Conservation (phyloP, 1,140 invertebrate species). For the Zaprionus camerounensis region DNA sequence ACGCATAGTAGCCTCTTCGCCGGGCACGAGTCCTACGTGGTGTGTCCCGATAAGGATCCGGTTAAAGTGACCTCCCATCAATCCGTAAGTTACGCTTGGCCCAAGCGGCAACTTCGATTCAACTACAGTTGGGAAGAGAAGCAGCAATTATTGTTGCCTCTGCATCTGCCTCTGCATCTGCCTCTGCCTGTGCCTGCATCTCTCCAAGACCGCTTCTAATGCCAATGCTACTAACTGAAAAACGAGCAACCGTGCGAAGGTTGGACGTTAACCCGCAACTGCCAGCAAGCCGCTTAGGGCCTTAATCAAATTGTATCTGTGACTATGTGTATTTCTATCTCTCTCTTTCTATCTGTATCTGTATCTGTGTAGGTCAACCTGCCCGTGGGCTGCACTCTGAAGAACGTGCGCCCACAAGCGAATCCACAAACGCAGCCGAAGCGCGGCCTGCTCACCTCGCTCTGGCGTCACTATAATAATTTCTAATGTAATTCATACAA, state of each 20-base stretch:
- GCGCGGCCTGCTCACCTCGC: slow-evolving; percentile 68
- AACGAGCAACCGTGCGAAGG: slow-evolving; percentile 29
- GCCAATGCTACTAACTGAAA: slow-evolving; percentile 32
- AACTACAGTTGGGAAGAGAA: slow-evolving; percentile 28
- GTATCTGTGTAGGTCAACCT: slow-evolving; percentile 64
- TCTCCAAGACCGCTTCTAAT: slow-evolving; percentile 1
- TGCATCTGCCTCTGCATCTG: not conserved
- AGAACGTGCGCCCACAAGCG: slow-evolving; percentile 67
- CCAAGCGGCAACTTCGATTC: not conserved
- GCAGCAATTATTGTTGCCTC: slow-evolving; percentile 2
- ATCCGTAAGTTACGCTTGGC: slow-evolving; percentile 71
- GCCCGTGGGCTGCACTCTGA: slow-evolving; percentile 73
- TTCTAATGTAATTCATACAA: slow-evolving; percentile 43
- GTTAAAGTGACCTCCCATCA: slow-evolving; percentile 68
- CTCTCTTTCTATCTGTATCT: not conserved
- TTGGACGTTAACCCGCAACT: not conserved
- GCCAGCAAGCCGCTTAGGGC: not conserved
- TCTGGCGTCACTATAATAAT: slow-evolving; percentile 55
- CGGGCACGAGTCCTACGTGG: slow-evolving; percentile 67
- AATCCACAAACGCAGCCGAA: slow-evolving; percentile 52
- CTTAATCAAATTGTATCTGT: slow-evolving; percentile 2
- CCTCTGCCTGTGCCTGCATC: not conserved
- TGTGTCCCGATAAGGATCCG: slow-evolving; percentile 70
- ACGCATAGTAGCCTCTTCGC: slow-evolving; percentile 54
- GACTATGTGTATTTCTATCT: slow-evolving; percentile 9